phyloP scores from a whole-genome alignment of 2,888 invertebrate genomes.

The Campoplex capitator region DNA sequence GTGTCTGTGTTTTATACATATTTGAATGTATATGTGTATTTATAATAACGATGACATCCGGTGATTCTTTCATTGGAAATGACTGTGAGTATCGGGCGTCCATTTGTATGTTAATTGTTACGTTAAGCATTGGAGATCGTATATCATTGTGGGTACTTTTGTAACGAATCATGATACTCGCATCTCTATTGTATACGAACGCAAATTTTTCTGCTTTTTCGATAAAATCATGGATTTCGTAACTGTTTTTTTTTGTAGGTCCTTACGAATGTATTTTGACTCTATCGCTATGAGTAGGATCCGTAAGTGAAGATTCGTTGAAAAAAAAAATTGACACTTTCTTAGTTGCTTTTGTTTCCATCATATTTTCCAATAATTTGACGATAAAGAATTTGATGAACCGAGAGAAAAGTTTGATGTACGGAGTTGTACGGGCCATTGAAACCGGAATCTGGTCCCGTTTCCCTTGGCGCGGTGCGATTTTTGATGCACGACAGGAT shows the following conservation, averaged over 20 bases:
- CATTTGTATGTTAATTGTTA: constrained; percentile 72
- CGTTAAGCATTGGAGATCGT: constrained; percentile 68
- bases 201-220: background rate
- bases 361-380: background rate
- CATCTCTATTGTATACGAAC: background rate
- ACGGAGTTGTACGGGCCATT: background rate
- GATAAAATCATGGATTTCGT: constrained; percentile 1
- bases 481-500: constrained; percentile 61
- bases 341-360: background rate
- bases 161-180: constrained; percentile 18
- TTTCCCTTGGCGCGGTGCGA: constrained; percentile 11
- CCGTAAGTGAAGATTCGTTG: background rate
- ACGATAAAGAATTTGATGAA: background rate
- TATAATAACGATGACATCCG: constrained; percentile 69
- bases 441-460: background rate
- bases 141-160: constrained; percentile 48
- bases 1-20: background rate
- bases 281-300: background rate
- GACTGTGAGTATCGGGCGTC: constrained; percentile 58
- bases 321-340: background rate
- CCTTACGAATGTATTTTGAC: background rate
- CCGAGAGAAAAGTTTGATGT: background rate
- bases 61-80: constrained; percentile 67
- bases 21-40: background rate
- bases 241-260: background rate